Base-by-base conservation (phyloP, 1,140 invertebrate genomes). In the Listronotus bonariensis region DNA sequence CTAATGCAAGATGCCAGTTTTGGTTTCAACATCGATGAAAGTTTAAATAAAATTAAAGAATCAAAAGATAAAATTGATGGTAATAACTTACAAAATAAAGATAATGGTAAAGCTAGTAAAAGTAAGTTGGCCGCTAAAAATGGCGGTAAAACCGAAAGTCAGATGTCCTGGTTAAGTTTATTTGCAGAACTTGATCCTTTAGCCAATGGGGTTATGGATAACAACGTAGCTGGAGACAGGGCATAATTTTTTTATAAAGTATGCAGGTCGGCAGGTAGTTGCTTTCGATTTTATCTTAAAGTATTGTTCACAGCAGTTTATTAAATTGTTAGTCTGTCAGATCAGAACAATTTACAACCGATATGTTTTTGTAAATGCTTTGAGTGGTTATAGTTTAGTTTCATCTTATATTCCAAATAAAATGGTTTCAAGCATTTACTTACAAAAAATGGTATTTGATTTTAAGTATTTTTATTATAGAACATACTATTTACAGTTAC, bases 151-250 rank as follows among this genome's bases (percentile, higher is more conserved):
- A 55, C 38, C 11, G 53, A 67, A 56, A 60, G 57, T 51, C 84
- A 82, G 71, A 79, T 83, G 34, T 82, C 85, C 11, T 98, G 95
- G 95, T 87, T 95, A 69, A 92, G 93, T 78, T 81, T 97, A 26
- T 97, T 97, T 83, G 92, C 94, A 38, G 95, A 97, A 79, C 77
- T 98, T 36, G 95, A 98, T 83, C 95, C 95, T 7, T 81, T 97
- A 6, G 87, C 92, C 12, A 95, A 96, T 81, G 83, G 84, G 20
- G 83, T 87, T 61, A 56, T 65, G 18, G 65, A 67, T 31, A 67
- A 66, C 57, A 72, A 69, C 17, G 56, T 20, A 6, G 68, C 59
- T 45, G 70, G 66, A 1, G 74, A 76, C 53, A 68, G 71, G 52
- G 74, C 71, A 45, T 76, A 74, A 73, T 36, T 36, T 36, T 45